Conservation (phyloP, 1,140 invertebrate species). For the Ptiloglossa arizonensis region DNA sequence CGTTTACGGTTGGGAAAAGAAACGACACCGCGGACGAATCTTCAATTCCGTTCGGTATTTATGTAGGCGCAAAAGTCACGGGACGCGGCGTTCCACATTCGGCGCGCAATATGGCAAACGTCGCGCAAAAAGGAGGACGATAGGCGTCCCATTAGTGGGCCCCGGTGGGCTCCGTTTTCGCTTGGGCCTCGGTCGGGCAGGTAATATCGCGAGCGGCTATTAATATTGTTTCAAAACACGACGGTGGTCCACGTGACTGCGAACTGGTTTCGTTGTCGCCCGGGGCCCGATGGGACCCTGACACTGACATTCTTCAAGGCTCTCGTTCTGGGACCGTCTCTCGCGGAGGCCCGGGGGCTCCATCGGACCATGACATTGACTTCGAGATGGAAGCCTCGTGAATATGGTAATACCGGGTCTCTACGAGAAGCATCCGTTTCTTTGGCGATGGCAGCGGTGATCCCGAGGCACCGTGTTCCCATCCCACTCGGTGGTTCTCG, state of each 20-base stretch:
- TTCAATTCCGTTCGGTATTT: neutral
- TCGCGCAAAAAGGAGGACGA: neutral
- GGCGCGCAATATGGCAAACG: neutral
- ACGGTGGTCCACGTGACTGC: constrained; percentile 55
- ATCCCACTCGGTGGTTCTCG: constrained; percentile 1
- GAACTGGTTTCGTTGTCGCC: constrained; percentile 76
- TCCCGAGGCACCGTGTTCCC: neutral
- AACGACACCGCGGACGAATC: too few relatives aligned
- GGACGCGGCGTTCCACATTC: constrained; percentile 18
- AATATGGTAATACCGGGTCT: constrained; percentile 71
- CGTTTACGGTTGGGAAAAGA: too few relatives aligned
- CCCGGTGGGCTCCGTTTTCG: neutral
- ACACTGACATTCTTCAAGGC: constrained; percentile 78
- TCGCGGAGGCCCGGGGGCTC: constrained; percentile 43
- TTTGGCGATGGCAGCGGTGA: constrained; percentile 35
- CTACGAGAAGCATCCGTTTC: constrained; percentile 43
- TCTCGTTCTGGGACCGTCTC: constrained; percentile 41
- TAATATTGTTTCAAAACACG: constrained; percentile 73
- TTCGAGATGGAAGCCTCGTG: constrained; percentile 74
- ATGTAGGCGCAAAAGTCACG: neutral
- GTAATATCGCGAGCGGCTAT: constrained; percentile 52
- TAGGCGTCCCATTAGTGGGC: neutral
- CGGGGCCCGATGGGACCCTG: constrained; percentile 68
- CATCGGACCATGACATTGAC: constrained; percentile 76
- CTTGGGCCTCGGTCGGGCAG: neutral